Evolutionary conservation across 2,113 vertebrate genomes (phyloP).

Genomic region (cat (Felis catus)): F.catus_Fca126_mat1.0 CM031418.1:37965501-37966000

Average conservation of each 20-base stretch:
- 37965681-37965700: rapidly evolving
- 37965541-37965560: slow-evolving; percentile 1
- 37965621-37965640: neutral
- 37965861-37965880: neutral
- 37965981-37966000: neutral
- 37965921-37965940: neutral
- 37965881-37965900: neutral
- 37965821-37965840: neutral
- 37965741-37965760: neutral
- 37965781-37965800: neutral
- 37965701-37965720: neutral
- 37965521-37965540: neutral
- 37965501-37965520: neutral
- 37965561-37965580: neutral
- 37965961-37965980: neutral
- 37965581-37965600: neutral
- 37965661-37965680: neutral
- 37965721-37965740: neutral
- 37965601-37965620: neutral
- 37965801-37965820: neutral
- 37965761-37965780: neutral
- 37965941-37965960: neutral
- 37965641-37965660: neutral
- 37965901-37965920: neutral
- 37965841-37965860: neutral